Base-by-base conservation (phyloP, 2,113 vertebrate genomes). In the Panurus biarmicus region DNA sequence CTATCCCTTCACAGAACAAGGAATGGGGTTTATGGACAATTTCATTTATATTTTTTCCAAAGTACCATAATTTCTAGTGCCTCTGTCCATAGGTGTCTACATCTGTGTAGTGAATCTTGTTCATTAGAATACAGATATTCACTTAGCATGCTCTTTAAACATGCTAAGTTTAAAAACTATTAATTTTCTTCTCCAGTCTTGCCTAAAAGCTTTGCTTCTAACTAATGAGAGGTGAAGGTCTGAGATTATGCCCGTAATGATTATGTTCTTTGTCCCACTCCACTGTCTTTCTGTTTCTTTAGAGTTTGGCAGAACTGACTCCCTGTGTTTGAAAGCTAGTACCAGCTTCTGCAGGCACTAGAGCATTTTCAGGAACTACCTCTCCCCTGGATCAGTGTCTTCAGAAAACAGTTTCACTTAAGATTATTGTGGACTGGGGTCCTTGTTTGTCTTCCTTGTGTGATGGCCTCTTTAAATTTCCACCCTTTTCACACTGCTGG, bases 361-460 rank as follows among this genome's bases (percentile, higher is more conserved):
- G 19, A 54, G 33, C 5, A 9, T 36, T 89, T 89, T 67, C 61
- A 60, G 61, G 57, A 53, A 9, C 22, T 67, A 2, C 6, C 26
- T 60, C 48, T 91, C 24, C 38, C 10, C 7, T 75, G 64, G 47
- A 77, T 84, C 31, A n/a, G 1, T 76, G 36, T 70, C 73, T 57
- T 82, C 71, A 85, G 19, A 69, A 75, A 89, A 44, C 22, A 5
- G 54, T 60, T 81, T 72, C 65, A 48, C 8, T 7, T 2, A 64
- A 44, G 57, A 45, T 19, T 4, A 26, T 36, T 0, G 1, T 11
- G 21, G 14, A 3, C 5, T 38, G 33, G 40, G 19, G 26, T 38
- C 29, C 33, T 61, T 70, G 19, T 56, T 87, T 48, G 9, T 28
- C 44, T 80, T 28, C 11, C 9, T 64, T 40, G 12, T 87, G 18